Percentiles rank a stretch among this genome's conserved stretches.
Evolutionary conservation across 2,113 vertebrate species (phyloP).

Genomic region (Uropsilus gracilis): DNA sequence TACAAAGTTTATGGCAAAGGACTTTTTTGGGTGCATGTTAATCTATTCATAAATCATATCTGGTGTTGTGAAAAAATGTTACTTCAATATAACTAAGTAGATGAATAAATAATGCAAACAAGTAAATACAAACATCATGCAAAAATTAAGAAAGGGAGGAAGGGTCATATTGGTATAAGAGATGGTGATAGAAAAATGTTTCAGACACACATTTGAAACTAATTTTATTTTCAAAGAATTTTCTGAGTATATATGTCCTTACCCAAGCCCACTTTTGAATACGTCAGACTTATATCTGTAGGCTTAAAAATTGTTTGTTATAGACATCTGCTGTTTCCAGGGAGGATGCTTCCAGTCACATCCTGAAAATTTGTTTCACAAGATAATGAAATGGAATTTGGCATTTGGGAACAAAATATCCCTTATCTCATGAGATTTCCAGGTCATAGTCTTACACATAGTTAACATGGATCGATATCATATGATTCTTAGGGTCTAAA

Average conservation of each 20-base stretch:
- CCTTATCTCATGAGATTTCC: conserved; percentile 10
- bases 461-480: background rate
- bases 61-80: too few relatives aligned
- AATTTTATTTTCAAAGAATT: background rate
- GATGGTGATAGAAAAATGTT: background rate
- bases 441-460: background rate
- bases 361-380: background rate
- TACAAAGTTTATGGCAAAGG: too few relatives aligned
- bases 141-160: too few relatives aligned
- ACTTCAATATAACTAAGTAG: too few relatives aligned
- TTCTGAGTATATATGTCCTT: background rate
- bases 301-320: background rate
- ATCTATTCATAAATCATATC: too few relatives aligned
- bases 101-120: too few relatives aligned
- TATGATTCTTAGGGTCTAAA: conserved; percentile 29
- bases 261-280: background rate
- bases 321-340: background rate
- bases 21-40: too few relatives aligned
- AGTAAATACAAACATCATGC: too few relatives aligned
- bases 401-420: background rate
- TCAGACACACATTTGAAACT: background rate
- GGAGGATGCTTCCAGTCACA: background rate
- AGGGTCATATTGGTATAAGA: too few relatives aligned
- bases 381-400: conserved; percentile 37
- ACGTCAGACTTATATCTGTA: background rate